phyloP scores from a whole-genome alignment of 2,113 vertebrate species.

The Nyctibius bracteatus region DNA sequence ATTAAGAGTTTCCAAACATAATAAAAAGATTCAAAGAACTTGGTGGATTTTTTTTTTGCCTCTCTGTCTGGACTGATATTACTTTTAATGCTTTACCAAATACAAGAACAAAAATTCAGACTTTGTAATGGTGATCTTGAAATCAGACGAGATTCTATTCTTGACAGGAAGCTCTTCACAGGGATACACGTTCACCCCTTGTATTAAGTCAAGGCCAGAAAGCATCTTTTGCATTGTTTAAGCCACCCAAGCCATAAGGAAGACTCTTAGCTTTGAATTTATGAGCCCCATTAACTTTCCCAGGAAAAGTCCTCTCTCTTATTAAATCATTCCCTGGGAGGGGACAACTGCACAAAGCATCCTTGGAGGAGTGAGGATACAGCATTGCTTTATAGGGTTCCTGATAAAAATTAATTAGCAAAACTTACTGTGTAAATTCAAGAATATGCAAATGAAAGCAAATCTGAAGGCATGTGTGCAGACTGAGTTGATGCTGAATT shows the following conservation, averaged over 20 bases:
- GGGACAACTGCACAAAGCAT: background rate
- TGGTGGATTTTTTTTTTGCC: background rate
- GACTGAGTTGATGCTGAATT: slow-evolving; percentile 2
- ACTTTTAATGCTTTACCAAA: background rate
- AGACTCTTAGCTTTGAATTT: slow-evolving; percentile 13
- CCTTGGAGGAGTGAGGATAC: background rate
- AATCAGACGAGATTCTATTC: background rate
- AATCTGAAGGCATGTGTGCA: background rate
- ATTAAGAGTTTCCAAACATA: background rate
- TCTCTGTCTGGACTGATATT: background rate
- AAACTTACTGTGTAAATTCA: slow-evolving; percentile 23
- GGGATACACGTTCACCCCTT: background rate
- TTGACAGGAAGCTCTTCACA: background rate
- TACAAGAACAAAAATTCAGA: background rate
- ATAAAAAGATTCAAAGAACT: background rate
- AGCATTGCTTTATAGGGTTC: background rate
- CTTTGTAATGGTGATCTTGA: background rate
- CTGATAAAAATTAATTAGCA: slow-evolving; percentile 50
- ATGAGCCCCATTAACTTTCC: background rate
- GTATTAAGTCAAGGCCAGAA: background rate
- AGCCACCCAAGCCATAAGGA: background rate
- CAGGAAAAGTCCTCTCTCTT: background rate
- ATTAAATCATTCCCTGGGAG: slow-evolving; percentile 35
- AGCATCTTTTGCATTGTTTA: background rate
- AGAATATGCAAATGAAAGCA: slow-evolving; percentile 32